Percentiles rank a stretch among this genome's conserved stretches.
Evolutionary conservation across 2,797 vertebrate genomes (phyloP).

Genomic region (Arnoldichthys spilopterus): DNA sequence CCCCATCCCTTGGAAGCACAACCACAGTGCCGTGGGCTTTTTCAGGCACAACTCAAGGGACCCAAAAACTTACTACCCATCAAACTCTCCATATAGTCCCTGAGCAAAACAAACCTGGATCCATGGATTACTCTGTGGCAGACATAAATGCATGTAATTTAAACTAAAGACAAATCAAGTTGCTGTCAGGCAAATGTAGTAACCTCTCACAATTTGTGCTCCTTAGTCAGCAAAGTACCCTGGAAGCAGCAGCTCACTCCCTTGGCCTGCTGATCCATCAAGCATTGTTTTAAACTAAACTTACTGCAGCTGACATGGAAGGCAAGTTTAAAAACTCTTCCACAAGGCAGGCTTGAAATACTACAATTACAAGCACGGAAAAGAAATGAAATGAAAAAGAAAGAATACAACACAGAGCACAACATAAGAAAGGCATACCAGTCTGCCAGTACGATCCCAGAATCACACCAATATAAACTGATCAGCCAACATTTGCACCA

Average conservation of each 20-base stretch:
- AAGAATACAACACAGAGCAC: too few species aligned
- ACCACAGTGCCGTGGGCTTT: conserved; percentile 49
- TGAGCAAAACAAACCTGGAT: conserved; percentile 68
- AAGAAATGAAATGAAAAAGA: too few species aligned
- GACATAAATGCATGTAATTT: conserved; percentile 41
- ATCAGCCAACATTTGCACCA: too few species aligned
- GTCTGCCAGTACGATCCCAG: too few species aligned
- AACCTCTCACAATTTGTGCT: conserved; percentile 68
- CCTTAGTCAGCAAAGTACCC: conserved; percentile 68
- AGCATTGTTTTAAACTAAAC: conserved; percentile 37
- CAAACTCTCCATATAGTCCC: conserved; percentile 70
- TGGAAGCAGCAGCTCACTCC: conserved; percentile 60
- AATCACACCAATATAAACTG: too few species aligned
- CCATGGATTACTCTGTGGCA: conserved; percentile 71
- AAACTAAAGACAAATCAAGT: conserved; percentile 52
- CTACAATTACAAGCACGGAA: too few species aligned
- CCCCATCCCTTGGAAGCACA: conserved; percentile 64
- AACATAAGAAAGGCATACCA: too few species aligned
- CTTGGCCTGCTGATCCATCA: conserved; percentile 56
- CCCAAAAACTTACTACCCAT: conserved; percentile 63
- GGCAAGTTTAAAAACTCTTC: neutral
- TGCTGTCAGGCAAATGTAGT: conserved; percentile 21
- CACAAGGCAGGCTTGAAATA: too few species aligned
- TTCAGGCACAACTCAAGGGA: conserved; percentile 53
- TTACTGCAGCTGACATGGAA: conserved; percentile 25